Evolutionary conservation across 2,888 invertebrate genomes (phyloP).

Genomic region (Bibio marci): DNA sequence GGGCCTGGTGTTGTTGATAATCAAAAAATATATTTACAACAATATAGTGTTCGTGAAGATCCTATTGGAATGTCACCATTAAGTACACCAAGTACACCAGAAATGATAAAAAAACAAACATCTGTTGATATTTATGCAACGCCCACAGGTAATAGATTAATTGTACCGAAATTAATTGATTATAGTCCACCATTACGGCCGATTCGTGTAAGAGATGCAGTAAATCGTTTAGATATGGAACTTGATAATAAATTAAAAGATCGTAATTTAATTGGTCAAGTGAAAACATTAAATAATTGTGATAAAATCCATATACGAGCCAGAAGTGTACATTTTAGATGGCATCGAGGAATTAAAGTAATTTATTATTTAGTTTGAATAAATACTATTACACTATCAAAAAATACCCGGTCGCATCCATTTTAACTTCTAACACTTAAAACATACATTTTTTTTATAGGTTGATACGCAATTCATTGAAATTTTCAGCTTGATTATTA

Average conservation of each 20-base stretch:
- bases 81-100: slow-evolving; percentile 19
- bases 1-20: slow-evolving; percentile 8
- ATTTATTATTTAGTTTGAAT: too few relatives aligned
- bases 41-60: slow-evolving; percentile 28
- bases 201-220: slow-evolving; percentile 34
- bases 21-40: slow-evolving; percentile 25
- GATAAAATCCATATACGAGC: slow-evolving; percentile 53
- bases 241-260: slow-evolving; percentile 43
- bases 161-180: slow-evolving; percentile 8
- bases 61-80: slow-evolving; percentile 12
- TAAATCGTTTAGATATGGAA: slow-evolving; percentile 39
- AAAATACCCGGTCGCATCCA: too few relatives aligned
- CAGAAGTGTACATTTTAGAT: slow-evolving; percentile 71
- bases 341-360: slow-evolving; percentile 79
- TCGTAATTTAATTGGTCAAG: slow-evolving; percentile 43
- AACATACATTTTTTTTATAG: too few relatives aligned
- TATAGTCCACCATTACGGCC: slow-evolving; percentile 27
- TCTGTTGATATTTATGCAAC: slow-evolving; percentile 6
- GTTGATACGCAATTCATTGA: too few relatives aligned
- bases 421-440: too few relatives aligned
- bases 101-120: slow-evolving; percentile 15
- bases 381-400: too few relatives aligned
- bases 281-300: slow-evolving; percentile 35
- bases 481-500: too few relatives aligned
- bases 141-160: slow-evolving; percentile 11